These are phyloP conservation scores for Xiphias gladius DNA, from an alignment of 2,113 vertebrate genomes.

Conservation along the genomic window DNA sequence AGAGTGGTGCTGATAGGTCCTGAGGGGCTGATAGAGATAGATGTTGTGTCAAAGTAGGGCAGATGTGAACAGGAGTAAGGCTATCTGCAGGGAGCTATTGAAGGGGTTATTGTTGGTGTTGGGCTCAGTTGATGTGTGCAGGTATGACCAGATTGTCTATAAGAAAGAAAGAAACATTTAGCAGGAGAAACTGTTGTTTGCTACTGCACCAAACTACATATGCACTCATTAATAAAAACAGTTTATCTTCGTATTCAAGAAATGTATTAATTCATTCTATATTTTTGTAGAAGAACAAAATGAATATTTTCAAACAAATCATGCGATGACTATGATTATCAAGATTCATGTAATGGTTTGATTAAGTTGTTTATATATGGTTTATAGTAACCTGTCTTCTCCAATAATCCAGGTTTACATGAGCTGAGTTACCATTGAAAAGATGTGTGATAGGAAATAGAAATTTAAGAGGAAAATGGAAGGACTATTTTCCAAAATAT, in stretches of 20 bases:
- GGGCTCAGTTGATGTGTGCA: neutral
- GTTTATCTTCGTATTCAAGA: too few relatives aligned
- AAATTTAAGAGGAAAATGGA: neutral
- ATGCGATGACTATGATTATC: too few relatives aligned
- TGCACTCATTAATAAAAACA: too few relatives aligned
- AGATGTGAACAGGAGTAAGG: conserved; percentile 48
- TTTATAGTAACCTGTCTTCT: neutral
- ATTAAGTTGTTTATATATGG: neutral
- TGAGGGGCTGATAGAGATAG: conserved; percentile 68
- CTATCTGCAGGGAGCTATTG: conserved; percentile 16
- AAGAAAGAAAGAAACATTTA: neutral
- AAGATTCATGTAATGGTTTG: too few relatives aligned
- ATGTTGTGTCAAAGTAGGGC: conserved; percentile 67
- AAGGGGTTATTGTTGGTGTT: neutral
- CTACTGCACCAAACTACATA: neutral
- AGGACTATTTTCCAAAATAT: neutral
- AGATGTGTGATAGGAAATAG: too few relatives aligned
- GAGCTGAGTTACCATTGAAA: too few relatives aligned
- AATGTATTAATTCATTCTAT: neutral
- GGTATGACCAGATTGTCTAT: conserved; percentile 14
- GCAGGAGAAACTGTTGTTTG: neutral
- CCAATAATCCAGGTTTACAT: too few relatives aligned
- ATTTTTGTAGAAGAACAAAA: neutral
- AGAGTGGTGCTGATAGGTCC: conserved; percentile 66
- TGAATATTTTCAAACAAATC: too few relatives aligned